Evolutionary conservation across 2,797 vertebrate genomes (phyloP).

Genomic region (Tympanoctomys barrerae): DNA sequence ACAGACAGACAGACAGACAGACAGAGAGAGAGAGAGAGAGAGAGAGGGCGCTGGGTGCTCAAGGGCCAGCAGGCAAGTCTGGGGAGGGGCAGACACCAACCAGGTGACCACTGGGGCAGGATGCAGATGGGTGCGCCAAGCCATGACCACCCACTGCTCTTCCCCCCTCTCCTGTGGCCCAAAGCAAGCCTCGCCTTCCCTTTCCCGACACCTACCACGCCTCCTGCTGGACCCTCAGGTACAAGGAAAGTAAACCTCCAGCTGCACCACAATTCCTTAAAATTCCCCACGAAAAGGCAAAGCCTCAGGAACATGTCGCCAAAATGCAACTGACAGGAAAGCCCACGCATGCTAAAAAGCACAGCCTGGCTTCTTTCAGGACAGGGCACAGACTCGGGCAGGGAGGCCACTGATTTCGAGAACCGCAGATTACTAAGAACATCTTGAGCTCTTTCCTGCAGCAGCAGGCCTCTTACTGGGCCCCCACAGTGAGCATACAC

Average conservation of each 20-base stretch:
- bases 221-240: background rate
- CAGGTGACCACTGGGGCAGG: background rate
- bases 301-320: background rate
- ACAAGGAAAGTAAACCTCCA: conserved; percentile 50
- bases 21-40: background rate
- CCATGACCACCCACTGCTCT: background rate
- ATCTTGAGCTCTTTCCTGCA: background rate
- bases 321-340: conserved; percentile 29
- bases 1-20: background rate
- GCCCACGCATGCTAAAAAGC: background rate
- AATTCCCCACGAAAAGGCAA: background rate
- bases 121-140: background rate
- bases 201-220: background rate
- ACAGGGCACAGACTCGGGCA: background rate
- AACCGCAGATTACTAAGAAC: background rate
- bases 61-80: background rate
- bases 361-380: background rate
- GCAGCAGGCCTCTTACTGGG: background rate
- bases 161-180: background rate
- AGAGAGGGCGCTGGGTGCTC: background rate
- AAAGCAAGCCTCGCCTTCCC: background rate
- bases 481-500: background rate
- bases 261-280: background rate
- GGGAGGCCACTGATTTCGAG: background rate
- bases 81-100: background rate